phyloP scores from a whole-genome alignment of 2,888 invertebrate species.

The Rhyacophila evoluta region DNA sequence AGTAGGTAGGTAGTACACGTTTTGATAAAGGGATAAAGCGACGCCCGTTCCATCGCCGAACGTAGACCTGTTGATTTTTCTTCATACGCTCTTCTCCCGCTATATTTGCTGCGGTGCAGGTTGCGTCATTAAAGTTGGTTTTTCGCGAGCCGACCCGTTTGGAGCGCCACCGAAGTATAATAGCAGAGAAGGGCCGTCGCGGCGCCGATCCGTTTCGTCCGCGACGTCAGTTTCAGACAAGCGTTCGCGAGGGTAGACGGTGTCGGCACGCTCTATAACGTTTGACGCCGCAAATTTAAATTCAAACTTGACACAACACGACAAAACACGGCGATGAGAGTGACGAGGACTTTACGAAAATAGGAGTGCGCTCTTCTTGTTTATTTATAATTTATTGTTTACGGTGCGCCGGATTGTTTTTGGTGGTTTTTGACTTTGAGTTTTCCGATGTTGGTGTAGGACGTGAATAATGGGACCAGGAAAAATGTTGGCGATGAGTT shows the following conservation, averaged over 20 bases:
- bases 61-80: constrained; percentile 52
- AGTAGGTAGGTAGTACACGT: too few relatives aligned
- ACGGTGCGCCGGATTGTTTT: constrained; percentile 23
- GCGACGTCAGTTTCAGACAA: constrained; percentile 33
- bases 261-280: not conserved
- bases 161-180: not conserved
- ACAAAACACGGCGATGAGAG: constrained; percentile 26
- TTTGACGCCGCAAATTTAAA: not conserved
- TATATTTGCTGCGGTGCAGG: constrained; percentile 49
- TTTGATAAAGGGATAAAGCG: constrained; percentile 33
- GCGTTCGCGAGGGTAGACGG: constrained; percentile 31
- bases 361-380: constrained; percentile 31
- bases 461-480: constrained; percentile 29
- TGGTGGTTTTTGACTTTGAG: constrained; percentile 31
- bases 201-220: constrained; percentile 45
- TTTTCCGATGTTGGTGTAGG: constrained; percentile 38
- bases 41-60: constrained; percentile 27
- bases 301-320: constrained; percentile 34
- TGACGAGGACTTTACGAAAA: constrained; percentile 23
- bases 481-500: constrained; percentile 43
- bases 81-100: constrained; percentile 40
- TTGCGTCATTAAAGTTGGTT: constrained; percentile 51
- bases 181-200: constrained; percentile 39
- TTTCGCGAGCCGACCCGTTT: not conserved
- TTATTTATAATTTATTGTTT: constrained; percentile 40